Evolutionary conservation across 1,140 invertebrate species (phyloP).

Genomic region (Brachystomella parvula): DNA sequence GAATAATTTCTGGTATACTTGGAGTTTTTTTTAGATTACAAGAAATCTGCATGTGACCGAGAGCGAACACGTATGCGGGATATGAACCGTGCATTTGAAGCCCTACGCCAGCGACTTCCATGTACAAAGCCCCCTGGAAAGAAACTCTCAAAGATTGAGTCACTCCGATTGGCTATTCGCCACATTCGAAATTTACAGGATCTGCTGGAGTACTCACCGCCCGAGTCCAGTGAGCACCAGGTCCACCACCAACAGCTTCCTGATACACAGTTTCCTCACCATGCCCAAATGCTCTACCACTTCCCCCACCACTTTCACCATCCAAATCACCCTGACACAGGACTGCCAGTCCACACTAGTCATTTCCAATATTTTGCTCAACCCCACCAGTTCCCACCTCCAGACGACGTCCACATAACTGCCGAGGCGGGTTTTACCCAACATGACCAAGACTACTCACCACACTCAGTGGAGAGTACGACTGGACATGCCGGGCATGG

Average conservation of each 20-base stretch:
- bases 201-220: conserved; percentile 43
- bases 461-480: neutral
- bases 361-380: conserved; percentile 1
- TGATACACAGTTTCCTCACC: neutral
- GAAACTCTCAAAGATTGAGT: conserved; percentile 80
- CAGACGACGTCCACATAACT: neutral
- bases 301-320: neutral
- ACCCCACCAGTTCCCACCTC: neutral
- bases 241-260: neutral
- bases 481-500: neutral
- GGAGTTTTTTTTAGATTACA: conserved; percentile 65
- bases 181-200: conserved; percentile 69
- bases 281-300: neutral
- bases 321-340: neutral
- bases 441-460: neutral
- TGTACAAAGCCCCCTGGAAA: conserved; percentile 67
- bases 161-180: conserved; percentile 69
- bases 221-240: neutral
- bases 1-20: too few relatives aligned
- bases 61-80: conserved; percentile 77
- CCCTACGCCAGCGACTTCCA: conserved; percentile 65
- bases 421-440: neutral
- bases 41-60: conserved; percentile 74
- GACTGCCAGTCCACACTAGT: neutral
- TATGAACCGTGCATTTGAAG: conserved; percentile 78